Evolutionary conservation across 2,113 vertebrate species (phyloP).

Genomic region (Aspiorhynchus laticeps): DNA sequence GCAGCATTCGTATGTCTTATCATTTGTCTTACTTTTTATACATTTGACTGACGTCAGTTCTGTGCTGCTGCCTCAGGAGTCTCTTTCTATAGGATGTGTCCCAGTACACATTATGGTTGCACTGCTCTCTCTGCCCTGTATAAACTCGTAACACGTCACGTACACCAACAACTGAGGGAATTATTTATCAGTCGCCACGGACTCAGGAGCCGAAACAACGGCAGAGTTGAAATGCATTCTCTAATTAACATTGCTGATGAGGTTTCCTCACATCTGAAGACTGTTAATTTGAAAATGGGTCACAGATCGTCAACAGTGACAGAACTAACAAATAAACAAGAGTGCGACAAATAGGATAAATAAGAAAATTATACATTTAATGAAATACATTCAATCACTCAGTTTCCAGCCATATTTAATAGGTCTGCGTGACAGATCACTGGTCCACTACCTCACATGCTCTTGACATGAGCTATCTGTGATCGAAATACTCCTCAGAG

Average conservation of each 20-base stretch:
- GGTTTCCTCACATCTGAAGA: conserved; percentile 52
- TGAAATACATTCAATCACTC: neutral
- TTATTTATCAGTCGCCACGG: conserved; percentile 44
- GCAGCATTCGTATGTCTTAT: conserved; percentile 3
- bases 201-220: conserved; percentile 37
- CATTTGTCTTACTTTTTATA: neutral
- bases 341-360: conserved; percentile 49
- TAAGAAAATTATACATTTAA: conserved; percentile 49
- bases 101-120: conserved; percentile 1
- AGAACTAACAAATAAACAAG: conserved; percentile 56
- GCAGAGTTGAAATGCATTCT: conserved; percentile 47
- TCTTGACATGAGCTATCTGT: conserved; percentile 9
- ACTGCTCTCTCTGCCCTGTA: conserved; percentile 21
- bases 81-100: neutral
- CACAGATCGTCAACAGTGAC: conserved; percentile 53
- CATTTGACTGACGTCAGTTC: conserved; percentile 12
- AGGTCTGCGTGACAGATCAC: neutral
- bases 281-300: conserved; percentile 58
- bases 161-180: conserved; percentile 49
- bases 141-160: conserved; percentile 10
- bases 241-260: conserved; percentile 56
- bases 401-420: neutral
- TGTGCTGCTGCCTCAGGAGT: conserved; percentile 7
- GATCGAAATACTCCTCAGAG: conserved; percentile 16
- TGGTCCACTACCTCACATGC: conserved; percentile 1